Conservation (phyloP, 2,797 vertebrate genomes). For the Alfaro cultratus region DNA sequence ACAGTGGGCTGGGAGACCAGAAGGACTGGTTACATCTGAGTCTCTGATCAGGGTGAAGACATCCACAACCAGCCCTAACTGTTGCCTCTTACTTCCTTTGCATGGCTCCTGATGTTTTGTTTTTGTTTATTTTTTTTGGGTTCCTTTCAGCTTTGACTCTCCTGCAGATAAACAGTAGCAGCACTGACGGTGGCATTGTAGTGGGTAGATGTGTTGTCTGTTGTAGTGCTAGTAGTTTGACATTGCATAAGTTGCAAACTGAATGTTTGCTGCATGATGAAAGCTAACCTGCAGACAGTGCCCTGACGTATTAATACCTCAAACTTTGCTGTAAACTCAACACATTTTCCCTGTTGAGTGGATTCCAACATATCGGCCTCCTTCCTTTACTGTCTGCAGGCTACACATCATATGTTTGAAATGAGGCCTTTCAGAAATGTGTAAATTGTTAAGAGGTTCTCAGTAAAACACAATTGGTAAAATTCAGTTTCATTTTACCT, state of each 20-base stretch:
- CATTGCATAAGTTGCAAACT: conserved; percentile 76
- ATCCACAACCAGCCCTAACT: conserved; percentile 77
- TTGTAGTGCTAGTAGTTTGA: conserved; percentile 74
- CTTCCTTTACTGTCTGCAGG: conserved; percentile 84
- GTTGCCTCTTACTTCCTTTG: conserved; percentile 81
- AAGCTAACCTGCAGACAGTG: conserved; percentile 86
- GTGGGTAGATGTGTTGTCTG: conserved; percentile 68
- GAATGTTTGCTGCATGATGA: conserved; percentile 84
- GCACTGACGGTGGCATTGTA: conserved; percentile 66
- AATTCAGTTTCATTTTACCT: conserved; percentile 59
- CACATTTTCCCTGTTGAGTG: conserved; percentile 48
- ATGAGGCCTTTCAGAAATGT: conserved; percentile 80
- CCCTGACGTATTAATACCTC: conserved; percentile 50
- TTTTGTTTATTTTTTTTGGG: conserved; percentile 66
- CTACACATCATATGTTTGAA: conserved; percentile 83
- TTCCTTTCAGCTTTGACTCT: conserved; percentile 77
- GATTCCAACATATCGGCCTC: conserved; percentile 51
- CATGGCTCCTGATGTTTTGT: conserved; percentile 82
- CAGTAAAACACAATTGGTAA: conserved; percentile 22
- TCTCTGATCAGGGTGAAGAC: conserved; percentile 78
- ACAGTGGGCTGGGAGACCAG: conserved; percentile 78
- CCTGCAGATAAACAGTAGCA: conserved; percentile 62
- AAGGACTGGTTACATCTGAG: conserved; percentile 74
- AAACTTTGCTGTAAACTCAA: conserved; percentile 49
- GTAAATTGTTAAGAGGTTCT: conserved; percentile 40